phyloP scores from a whole-genome alignment of 2,113 vertebrate species.

The Macroglossus sobrinus region DNA sequence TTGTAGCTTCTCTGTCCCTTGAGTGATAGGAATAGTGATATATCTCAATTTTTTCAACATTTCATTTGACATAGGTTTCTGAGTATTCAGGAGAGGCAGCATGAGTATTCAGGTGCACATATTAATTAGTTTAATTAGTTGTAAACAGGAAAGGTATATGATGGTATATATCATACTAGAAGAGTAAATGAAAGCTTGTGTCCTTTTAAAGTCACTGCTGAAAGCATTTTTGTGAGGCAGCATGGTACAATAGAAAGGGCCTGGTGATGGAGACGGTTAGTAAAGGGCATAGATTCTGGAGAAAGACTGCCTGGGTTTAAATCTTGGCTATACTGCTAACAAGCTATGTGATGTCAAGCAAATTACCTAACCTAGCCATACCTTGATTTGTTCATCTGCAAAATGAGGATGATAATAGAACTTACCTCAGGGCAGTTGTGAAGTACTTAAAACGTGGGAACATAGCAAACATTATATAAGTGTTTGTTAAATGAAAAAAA shows the following conservation, averaged over 20 bases:
- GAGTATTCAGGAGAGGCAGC: not conserved
- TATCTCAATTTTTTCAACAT: not conserved
- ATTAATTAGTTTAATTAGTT: not conserved
- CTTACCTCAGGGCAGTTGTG: not conserved
- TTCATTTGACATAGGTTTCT: not conserved
- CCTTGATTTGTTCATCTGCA: not conserved
- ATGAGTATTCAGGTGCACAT: not conserved
- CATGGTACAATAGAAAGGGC: not conserved
- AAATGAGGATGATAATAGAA: not conserved
- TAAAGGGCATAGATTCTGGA: not conserved
- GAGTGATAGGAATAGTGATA: not conserved
- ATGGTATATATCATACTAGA: not conserved
- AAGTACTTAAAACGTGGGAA: conserved; percentile 13
- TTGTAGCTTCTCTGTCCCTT: conserved; percentile 3
- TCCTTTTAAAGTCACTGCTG: not conserved
- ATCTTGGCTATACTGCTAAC: not conserved
- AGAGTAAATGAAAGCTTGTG: not conserved
- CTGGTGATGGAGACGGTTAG: not conserved
- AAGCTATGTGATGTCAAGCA: not conserved
- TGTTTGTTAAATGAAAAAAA: not conserved
- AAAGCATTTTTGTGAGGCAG: not conserved
- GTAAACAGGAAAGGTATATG: not conserved
- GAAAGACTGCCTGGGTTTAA: not conserved
- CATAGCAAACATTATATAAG: not conserved
- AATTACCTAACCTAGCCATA: not conserved